Evolutionary conservation across 2,113 vertebrate species (phyloP).

Genomic region (Dendropsophus ebraccatus): DNA sequence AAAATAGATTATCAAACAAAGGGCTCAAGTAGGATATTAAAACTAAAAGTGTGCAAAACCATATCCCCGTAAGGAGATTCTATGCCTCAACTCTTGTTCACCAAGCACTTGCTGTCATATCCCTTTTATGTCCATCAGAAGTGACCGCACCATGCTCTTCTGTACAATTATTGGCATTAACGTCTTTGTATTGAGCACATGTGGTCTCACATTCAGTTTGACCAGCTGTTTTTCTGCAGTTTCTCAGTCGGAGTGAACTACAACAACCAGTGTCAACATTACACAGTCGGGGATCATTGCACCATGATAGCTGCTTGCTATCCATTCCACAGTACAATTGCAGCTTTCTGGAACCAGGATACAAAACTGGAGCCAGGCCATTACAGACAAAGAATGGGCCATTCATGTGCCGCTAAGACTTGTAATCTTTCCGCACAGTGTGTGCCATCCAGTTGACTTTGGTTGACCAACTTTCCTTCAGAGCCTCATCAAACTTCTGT

Average conservation of each 20-base stretch:
- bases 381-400: not conserved
- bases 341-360: not conserved
- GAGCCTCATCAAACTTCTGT: slow-evolving; percentile 97
- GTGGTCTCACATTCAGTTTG: not conserved
- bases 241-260: not conserved
- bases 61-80: slow-evolving; percentile 8
- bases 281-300: not conserved
- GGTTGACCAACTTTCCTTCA: slow-evolving; percentile 98
- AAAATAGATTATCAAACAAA: slow-evolving; percentile 37
- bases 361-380: slow-evolving; percentile 29
- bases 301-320: not conserved
- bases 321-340: not conserved
- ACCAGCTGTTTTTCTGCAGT: not conserved
- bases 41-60: slow-evolving; percentile 51
- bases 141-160: not conserved
- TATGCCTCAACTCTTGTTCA: not conserved
- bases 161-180: not conserved
- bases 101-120: not conserved
- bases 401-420: slow-evolving; percentile 77
- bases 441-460: slow-evolving; percentile 99
- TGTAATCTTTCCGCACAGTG: slow-evolving; percentile 96
- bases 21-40: slow-evolving; percentile 9
- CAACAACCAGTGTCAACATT: not conserved
- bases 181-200: not conserved
- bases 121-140: slow-evolving; percentile 22